These are phyloP conservation scores for Pararge aegeria DNA, from an alignment of 1,140 invertebrate genomes.

Conservation along the genomic window DNA sequence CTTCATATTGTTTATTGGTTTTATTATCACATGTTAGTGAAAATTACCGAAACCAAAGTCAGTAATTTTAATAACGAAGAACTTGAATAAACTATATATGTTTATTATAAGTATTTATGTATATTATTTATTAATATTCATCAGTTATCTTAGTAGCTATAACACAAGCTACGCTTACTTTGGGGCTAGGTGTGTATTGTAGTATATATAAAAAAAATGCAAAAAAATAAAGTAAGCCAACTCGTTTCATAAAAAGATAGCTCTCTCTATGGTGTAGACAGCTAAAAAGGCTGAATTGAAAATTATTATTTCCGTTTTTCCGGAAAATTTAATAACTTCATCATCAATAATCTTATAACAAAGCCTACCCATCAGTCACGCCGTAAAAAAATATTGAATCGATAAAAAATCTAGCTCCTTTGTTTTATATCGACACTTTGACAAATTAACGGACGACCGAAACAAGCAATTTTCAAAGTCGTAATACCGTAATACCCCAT, in stretches of 20 bases:
- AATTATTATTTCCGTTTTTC: neutral
- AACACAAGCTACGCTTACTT: too few relatives aligned
- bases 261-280: neutral
- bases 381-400: slow-evolving; percentile 19
- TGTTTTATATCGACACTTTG: slow-evolving; percentile 23
- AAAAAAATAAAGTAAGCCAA: too few relatives aligned
- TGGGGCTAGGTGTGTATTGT: too few relatives aligned
- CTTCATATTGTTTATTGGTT: too few relatives aligned
- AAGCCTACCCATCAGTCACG: slow-evolving; percentile 6
- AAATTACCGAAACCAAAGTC: too few relatives aligned
- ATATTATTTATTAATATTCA: too few relatives aligned
- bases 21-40: too few relatives aligned
- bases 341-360: neutral
- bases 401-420: slow-evolving; percentile 14
- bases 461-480: slow-evolving; percentile 46
- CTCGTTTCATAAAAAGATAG: neutral
- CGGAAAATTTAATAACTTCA: neutral
- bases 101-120: too few relatives aligned
- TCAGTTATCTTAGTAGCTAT: too few relatives aligned
- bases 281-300: neutral
- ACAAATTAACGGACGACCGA: slow-evolving; percentile 34
- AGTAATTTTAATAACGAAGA: too few relatives aligned
- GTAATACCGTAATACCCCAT: slow-evolving; percentile 47
- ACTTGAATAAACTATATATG: too few relatives aligned
- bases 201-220: too few relatives aligned